Evolutionary conservation across 2,113 vertebrate species (phyloP).

Genomic region (Bubo bubo): DNA sequence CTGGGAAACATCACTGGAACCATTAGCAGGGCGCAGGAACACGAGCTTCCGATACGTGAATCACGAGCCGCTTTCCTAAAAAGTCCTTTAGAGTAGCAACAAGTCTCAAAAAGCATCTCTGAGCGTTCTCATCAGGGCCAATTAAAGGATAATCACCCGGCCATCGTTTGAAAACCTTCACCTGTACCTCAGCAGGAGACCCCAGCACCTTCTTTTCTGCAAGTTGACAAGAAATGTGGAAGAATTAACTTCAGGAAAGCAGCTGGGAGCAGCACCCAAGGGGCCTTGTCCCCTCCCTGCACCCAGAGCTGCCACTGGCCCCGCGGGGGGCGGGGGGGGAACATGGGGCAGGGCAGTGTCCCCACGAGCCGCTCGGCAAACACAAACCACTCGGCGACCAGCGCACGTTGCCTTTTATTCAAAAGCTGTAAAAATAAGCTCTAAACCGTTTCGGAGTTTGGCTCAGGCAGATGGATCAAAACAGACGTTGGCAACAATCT

Average conservation of each 20-base stretch:
- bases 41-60: too few species aligned
- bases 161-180: rapidly evolving
- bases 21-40: too few species aligned
- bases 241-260: rapidly evolving
- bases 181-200: rapidly evolving
- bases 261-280: neutral
- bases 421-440: constrained; percentile 20
- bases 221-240: rapidly evolving
- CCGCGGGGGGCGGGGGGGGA: neutral
- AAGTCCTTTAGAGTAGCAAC: neutral
- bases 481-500: constrained; percentile 42
- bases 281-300: rapidly evolving
- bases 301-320: neutral
- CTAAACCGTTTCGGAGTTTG: constrained; percentile 28
- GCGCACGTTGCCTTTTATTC: constrained; percentile 1
- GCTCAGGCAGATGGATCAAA: neutral
- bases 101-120: rapidly evolving
- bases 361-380: rapidly evolving
- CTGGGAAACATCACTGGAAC: neutral
- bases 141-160: rapidly evolving
- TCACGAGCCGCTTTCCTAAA: too few species aligned
- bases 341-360: rapidly evolving
- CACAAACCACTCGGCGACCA: neutral
- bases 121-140: rapidly evolving
- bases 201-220: rapidly evolving